Evolutionary conservation across 1,140 invertebrate species (phyloP), one percentile per base, ranked within the genome.

Genomic region (Stratiolaelaps scimitus): DNA sequence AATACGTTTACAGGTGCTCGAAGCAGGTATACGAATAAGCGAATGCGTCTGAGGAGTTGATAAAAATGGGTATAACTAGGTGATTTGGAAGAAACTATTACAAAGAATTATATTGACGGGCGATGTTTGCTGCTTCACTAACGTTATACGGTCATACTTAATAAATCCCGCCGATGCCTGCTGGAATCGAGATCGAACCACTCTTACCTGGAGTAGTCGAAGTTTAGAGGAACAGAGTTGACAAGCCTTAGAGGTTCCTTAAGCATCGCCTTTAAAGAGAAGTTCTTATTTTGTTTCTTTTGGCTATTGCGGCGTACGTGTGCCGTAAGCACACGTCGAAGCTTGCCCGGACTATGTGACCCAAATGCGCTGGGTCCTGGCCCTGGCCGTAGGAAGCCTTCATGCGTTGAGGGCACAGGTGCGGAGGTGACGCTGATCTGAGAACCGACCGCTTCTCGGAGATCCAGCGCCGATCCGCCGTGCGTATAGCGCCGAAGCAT

Each of bases 191-290:
- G 34, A 0, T 4, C 34, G 34, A 48, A 6, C 19, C 47, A 66
- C 10, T 30, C 68, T 65, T 65, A 70, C 69, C 69, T 67, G 65
- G 64, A 64, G 29, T 69, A 71, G 71, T 75, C 69, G 69, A 76
- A 76, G 69, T 73, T 73, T 53, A 78, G 71, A 0, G 77, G 77
- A 1, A 78, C 76, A 7, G 77, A 78, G 64, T 78, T 76, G 17
- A 76, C 76, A 13, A 78, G 73, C 19, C 77, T 68, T 7, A 78
- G 72, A 1, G 77, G 77, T 69, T 78, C 76, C 69, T 77, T 78
- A 72, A 78, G 76, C 69, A 77, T 72, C 29, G 71, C 72, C 7
- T 69, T 72, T 66, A 77, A 71, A 44, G 72, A 73, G 70, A 76
- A 76, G 1, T 71, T 71, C 40, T 66, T 67, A 20, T 72, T 67